Evolutionary conservation across 2,797 vertebrate genomes (phyloP).

Genomic region (Anguilla pacifica): DNA sequence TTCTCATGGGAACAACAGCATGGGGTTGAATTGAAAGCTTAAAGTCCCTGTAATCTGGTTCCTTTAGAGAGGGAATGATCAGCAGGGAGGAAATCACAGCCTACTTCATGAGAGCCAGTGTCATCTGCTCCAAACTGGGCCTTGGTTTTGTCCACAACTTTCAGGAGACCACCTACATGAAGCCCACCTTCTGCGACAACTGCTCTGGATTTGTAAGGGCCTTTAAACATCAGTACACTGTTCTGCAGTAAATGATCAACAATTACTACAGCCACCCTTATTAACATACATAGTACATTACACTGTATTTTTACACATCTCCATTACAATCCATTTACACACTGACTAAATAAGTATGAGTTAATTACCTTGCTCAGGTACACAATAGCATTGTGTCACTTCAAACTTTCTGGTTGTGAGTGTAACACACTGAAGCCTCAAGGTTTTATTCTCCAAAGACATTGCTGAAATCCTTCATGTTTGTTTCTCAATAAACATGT

Average conservation of each 20-base stretch:
- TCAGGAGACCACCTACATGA: constrained; percentile 93
- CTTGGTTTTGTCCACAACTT: constrained; percentile 94
- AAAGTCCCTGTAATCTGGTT: background rate
- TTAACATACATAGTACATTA: background rate
- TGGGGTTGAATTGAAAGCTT: background rate
- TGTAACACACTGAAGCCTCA: background rate
- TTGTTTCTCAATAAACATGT: background rate
- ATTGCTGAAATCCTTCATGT: background rate
- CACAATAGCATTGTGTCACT: background rate
- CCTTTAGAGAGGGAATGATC: constrained; percentile 85
- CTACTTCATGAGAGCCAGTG: constrained; percentile 94
- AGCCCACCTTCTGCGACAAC: constrained; percentile 96
- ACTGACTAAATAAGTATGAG: background rate
- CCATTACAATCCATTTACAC: background rate
- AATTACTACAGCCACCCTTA: background rate
- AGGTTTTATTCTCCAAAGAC: background rate
- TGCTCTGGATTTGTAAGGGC: constrained; percentile 96
- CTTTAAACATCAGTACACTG: background rate
- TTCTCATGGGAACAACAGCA: background rate
- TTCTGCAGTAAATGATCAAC: background rate
- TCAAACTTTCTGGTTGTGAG: background rate
- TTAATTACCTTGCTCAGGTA: background rate
- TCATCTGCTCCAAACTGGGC: constrained; percentile 93
- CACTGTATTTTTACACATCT: background rate
- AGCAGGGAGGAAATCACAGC: constrained; percentile 93